Conservation (phyloP, 2,113 vertebrate species). For the Dendrocopos noguchii region DNA sequence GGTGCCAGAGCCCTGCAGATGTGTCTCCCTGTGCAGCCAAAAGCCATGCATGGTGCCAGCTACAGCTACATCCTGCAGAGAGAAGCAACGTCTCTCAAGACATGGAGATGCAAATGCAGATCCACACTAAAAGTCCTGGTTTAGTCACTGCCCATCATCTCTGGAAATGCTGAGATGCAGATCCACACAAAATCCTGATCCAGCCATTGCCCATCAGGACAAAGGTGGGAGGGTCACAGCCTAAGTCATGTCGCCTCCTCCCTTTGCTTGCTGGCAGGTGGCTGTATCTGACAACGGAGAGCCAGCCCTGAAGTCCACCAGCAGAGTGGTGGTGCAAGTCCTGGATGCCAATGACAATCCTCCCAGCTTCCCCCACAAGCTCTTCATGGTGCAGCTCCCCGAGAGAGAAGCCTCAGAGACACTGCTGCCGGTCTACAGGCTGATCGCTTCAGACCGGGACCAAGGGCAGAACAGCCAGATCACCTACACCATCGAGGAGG, state of each 20-base stretch:
- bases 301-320: slow-evolving; percentile 86
- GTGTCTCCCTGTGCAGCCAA: neutral
- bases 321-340: slow-evolving; percentile 87
- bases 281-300: slow-evolving; percentile 88
- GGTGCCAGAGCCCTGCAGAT: neutral
- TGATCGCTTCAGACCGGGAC: slow-evolving; percentile 89
- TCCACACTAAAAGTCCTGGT: accelerated
- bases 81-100: neutral
- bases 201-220: neutral
- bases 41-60: neutral
- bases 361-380: slow-evolving; percentile 90
- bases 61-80: neutral
- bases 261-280: slow-evolving; percentile 78
- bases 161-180: neutral
- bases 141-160: neutral
- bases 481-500: slow-evolving; percentile 86
- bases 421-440: slow-evolving; percentile 79
- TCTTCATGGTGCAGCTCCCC: slow-evolving; percentile 86
- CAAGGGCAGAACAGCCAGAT: slow-evolving; percentile 85
- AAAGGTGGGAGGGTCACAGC: neutral
- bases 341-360: slow-evolving; percentile 90
- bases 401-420: slow-evolving; percentile 66
- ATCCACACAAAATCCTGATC: accelerated
- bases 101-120: neutral
- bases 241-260: neutral